phyloP scores from a whole-genome alignment of 1,140 invertebrate species.

The Melanaphis sacchari region DNA sequence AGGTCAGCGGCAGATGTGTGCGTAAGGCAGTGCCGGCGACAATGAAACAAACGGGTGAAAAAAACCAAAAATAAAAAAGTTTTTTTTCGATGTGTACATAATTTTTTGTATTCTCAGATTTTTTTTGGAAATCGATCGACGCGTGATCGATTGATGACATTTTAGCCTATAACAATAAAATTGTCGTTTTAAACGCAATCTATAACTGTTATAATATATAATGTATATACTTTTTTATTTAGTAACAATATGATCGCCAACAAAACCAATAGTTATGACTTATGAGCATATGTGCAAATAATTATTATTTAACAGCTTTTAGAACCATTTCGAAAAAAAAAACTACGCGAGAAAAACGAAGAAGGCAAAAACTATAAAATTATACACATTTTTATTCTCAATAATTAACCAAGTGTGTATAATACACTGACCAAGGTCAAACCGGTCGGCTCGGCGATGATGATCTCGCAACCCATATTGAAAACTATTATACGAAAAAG shows the following conservation, averaged over 20 bases:
- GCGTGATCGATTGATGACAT: constrained; percentile 52
- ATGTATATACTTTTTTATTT: background rate
- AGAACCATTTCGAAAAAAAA: background rate
- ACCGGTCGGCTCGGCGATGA: background rate
- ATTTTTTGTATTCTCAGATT: background rate
- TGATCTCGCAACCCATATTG: background rate
- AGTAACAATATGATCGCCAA: background rate
- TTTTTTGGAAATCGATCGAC: constrained; percentile 37
- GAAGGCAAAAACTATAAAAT: background rate
- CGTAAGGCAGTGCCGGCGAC: background rate
- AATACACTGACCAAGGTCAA: no score
- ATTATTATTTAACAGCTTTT: background rate
- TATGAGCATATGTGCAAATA: background rate
- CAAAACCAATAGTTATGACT: background rate
- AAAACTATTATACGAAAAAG: background rate
- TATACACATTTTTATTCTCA: background rate
- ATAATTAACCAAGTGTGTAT: background rate
- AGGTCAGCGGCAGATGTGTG: constrained; percentile 55
- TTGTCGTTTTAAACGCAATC: background rate
- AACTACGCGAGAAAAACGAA: background rate
- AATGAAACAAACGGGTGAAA: constrained; percentile 36
- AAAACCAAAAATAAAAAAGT: background rate
- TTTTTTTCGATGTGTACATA: background rate
- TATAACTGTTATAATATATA: background rate
- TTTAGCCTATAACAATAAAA: background rate